A percentile compares a stretch with the other conserved stretches of the same genome.
phyloP scores from a whole-genome alignment of 2,113 vertebrate species.

The Uropsilus gracilis region DNA sequence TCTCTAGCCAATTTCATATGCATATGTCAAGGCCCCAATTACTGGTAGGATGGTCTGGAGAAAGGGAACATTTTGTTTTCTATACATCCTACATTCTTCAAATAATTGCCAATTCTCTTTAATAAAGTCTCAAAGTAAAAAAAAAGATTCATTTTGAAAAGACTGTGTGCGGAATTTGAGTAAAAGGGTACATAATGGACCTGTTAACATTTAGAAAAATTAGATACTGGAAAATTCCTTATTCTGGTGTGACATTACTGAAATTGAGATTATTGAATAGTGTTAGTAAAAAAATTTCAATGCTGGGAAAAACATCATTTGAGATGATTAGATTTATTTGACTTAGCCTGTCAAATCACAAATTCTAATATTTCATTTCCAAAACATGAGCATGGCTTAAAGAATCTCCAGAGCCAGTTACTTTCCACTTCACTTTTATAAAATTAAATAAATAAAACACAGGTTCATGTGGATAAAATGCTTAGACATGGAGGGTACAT shows the following conservation, averaged over 20 bases:
- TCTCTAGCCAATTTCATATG: too few relatives aligned
- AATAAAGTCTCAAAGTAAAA: too few relatives aligned
- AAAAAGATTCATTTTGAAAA: slow-evolving; percentile 13
- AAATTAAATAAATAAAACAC: neutral
- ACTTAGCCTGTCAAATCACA: neutral
- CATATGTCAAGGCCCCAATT: too few relatives aligned
- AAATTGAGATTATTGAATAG: neutral
- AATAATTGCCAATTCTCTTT: too few relatives aligned
- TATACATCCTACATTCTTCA: too few relatives aligned
- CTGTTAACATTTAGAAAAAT: neutral
- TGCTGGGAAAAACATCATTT: slow-evolving; percentile 16
- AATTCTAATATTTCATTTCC: neutral
- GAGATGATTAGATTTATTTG: neutral
- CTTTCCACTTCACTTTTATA: neutral
- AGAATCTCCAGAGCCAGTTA: neutral
- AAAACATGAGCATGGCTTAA: neutral
- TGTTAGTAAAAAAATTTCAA: neutral
- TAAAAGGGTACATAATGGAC: neutral
- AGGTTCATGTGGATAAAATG: neutral
- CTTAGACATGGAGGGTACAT: neutral
- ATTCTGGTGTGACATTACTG: neutral
- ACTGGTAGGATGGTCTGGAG: too few relatives aligned
- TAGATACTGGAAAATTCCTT: neutral
- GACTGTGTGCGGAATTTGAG: neutral
- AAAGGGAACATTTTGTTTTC: too few relatives aligned